Base-by-base conservation (phyloP, 2,888 invertebrate genomes). In the Lamproptera curius region DNA sequence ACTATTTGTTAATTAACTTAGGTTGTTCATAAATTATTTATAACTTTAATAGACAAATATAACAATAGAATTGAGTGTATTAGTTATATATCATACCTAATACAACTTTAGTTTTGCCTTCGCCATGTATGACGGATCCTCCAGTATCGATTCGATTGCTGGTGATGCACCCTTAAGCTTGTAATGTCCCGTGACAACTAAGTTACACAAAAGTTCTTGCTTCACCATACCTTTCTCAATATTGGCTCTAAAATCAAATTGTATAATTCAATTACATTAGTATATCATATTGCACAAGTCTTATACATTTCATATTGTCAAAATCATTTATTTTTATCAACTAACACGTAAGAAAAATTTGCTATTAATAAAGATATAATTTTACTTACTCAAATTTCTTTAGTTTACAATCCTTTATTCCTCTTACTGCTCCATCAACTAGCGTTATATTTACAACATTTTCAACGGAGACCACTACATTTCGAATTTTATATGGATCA, bases 241-340 rank as follows among this genome's bases (percentile, higher is more conserved):
- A 48, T 74, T 57, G 17, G 67, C 50, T 11, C 75, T 73, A 46
- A 68, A 66, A n/a, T n/a, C n/a, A n/a, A n/a, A n/a, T n/a, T n/a
- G n/a, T n/a, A n/a, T n/a, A n/a, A n/a, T n/a, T n/a, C n/a, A n/a
- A n/a, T n/a, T n/a, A n/a, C n/a, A n/a, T n/a, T n/a, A n/a, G n/a
- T n/a, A n/a, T n/a, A n/a, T n/a, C n/a, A n/a, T n/a, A n/a, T n/a
- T n/a, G n/a, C n/a, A n/a, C n/a, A n/a, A n/a, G n/a, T n/a, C n/a
- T n/a, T n/a, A n/a, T n/a, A n/a, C n/a, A n/a, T n/a, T n/a, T n/a
- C n/a, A n/a, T n/a, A n/a, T n/a, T n/a, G n/a, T n/a, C n/a, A n/a
- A n/a, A n/a, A n/a, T n/a, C n/a, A n/a, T n/a, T n/a, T n/a, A n/a
- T n/a, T n/a, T n/a, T n/a, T n/a, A n/a, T n/a, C n/a, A n/a, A n/a